Evolutionary conservation across 2,888 invertebrate species (phyloP).

Genomic region (Acleris cristana): DNA sequence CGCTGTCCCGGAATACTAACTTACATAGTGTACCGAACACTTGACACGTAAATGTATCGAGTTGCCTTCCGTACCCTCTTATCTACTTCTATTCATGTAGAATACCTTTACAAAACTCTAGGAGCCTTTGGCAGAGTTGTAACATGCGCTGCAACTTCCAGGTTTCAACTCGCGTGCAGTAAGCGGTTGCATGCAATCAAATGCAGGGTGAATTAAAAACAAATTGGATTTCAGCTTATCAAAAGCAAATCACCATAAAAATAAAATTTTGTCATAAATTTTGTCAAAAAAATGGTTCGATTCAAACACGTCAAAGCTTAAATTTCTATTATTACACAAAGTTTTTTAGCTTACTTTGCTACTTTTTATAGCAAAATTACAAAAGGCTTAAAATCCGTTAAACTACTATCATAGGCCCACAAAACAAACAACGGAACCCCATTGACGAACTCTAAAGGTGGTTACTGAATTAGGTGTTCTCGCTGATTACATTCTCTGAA

Average conservation of each 20-base stretch:
- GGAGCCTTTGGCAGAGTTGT: background rate
- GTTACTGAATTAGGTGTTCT: conserved; percentile 19
- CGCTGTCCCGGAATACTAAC: conserved; percentile 18
- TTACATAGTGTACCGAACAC: conserved; percentile 24
- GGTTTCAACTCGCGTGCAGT: background rate
- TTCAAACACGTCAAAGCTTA: too few relatives aligned
- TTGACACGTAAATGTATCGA: conserved; percentile 13
- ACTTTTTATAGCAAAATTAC: too few relatives aligned
- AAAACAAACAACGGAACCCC: too few relatives aligned
- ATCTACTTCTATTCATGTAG: conserved; percentile 15
- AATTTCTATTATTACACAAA: too few relatives aligned
- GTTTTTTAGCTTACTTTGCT: too few relatives aligned
- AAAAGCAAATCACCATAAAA: too few relatives aligned
- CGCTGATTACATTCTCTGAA: conserved; percentile 24
- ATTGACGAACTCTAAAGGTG: background rate
- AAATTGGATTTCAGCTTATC: background rate
- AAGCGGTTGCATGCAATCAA: background rate
- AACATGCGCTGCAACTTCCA: too few relatives aligned
- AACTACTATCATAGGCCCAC: too few relatives aligned
- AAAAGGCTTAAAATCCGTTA: too few relatives aligned
- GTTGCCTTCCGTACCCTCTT: conserved; percentile 22
- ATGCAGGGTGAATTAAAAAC: conserved; percentile 1
- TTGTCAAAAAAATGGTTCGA: too few relatives aligned
- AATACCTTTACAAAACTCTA: conserved; percentile 7
- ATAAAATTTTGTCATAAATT: too few relatives aligned